Conservation (phyloP, 2,113 vertebrate species). For the Cebus imitator region DNA sequence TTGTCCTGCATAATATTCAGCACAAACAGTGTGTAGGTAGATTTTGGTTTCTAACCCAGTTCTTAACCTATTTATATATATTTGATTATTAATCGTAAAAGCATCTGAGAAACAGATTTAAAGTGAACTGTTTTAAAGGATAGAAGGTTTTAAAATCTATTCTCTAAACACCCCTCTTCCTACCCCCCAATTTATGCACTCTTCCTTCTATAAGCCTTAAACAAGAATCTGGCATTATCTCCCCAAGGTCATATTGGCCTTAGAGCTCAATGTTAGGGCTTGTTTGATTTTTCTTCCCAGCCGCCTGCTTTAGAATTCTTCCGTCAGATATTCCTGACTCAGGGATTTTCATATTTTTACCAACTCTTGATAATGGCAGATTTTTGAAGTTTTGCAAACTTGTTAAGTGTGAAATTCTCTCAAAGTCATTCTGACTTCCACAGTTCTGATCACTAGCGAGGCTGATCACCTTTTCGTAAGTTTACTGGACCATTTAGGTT, state of each 20-base stretch:
- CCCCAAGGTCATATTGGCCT: neutral
- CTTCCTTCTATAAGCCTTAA: neutral
- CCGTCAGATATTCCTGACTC: neutral
- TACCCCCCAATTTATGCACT: neutral
- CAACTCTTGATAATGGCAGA: neutral
- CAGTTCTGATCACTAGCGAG: neutral
- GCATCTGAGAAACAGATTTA: neutral
- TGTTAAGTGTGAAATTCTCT: neutral
- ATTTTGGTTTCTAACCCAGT: neutral
- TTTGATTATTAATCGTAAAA: neutral
- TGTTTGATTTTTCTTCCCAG: neutral
- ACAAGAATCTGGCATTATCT: neutral
- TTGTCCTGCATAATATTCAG: neutral
- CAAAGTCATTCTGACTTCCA: neutral
- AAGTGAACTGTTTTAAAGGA: neutral
- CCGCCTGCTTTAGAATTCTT: neutral
- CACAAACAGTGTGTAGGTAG: neutral
- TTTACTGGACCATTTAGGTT: neutral
- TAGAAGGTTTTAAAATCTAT: neutral
- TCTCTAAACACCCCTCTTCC: neutral
- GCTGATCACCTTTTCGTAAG: neutral
- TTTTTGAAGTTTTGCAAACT: neutral
- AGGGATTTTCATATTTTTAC: neutral
- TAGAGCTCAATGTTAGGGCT: neutral
- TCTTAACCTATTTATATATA: neutral